These are phyloP conservation scores for Pangasius krempfi DNA, from an alignment of 2,797 vertebrate genomes.

Conservation along the genomic window DNA sequence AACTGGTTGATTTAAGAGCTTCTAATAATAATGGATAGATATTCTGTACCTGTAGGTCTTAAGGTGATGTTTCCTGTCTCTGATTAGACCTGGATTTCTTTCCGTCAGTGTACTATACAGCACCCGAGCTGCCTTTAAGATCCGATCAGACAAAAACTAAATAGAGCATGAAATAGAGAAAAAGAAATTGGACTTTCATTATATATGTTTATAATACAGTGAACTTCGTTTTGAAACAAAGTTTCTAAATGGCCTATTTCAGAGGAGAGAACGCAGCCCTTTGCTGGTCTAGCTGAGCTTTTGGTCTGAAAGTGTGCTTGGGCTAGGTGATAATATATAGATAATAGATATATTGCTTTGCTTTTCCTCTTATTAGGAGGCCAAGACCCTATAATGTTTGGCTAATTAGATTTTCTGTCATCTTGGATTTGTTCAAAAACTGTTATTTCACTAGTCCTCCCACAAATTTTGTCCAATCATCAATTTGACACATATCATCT, in stretches of 20 bases:
- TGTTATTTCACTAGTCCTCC: too few species aligned
- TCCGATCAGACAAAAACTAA: conserved; percentile 86
- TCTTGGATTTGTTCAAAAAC: too few species aligned
- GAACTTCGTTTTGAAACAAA: neutral
- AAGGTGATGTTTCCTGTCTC: conserved; percentile 91
- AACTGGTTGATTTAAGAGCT: neutral
- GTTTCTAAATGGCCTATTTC: neutral
- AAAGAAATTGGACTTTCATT: neutral
- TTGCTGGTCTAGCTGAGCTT: neutral
- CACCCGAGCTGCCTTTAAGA: conserved; percentile 84
- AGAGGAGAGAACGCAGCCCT: neutral
- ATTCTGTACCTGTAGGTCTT: conserved; percentile 85
- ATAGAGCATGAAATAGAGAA: conserved; percentile 21
- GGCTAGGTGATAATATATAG: neutral
- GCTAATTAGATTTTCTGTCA: too few species aligned
- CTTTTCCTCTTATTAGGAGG: neutral
- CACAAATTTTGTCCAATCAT: too few species aligned
- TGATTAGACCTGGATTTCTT: conserved; percentile 81
- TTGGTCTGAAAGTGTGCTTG: neutral
- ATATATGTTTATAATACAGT: neutral
- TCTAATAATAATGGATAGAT: neutral
- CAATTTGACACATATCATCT: too few species aligned
- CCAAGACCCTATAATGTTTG: too few species aligned
- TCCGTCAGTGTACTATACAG: conserved; percentile 78
- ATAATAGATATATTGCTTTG: neutral